Evolutionary conservation across 2,797 vertebrate species (phyloP).

Genomic region (Falco naumanni): DNA sequence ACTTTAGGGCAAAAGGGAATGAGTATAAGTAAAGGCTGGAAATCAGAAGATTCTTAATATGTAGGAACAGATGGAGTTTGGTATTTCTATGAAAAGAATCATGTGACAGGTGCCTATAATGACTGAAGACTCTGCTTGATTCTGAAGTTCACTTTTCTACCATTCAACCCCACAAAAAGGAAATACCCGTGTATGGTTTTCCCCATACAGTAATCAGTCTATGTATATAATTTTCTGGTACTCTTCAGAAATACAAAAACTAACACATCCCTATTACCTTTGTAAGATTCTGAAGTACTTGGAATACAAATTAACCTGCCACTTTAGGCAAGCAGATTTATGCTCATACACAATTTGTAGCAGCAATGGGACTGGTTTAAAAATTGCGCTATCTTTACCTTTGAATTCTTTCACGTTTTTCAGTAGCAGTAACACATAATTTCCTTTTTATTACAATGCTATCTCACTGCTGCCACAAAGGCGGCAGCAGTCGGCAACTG

Average conservation of each 20-base stretch:
- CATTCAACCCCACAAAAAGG: not conserved
- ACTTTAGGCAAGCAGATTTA: not conserved
- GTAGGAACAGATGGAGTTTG: not conserved
- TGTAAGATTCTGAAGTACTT: not conserved
- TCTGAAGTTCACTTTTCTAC: not conserved
- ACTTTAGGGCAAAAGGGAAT: not conserved
- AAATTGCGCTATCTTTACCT: not conserved
- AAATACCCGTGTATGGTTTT: not conserved
- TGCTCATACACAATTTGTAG: not conserved
- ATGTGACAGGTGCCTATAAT: not conserved
- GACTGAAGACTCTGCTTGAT: not conserved
- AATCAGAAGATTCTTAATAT: not conserved
- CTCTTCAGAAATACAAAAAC: not conserved
- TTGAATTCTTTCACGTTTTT: constrained; percentile 15
- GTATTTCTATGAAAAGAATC: not conserved
- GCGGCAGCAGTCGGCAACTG: constrained; percentile 37
- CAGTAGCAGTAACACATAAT: not conserved
- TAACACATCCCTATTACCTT: not conserved
- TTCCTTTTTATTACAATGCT: not conserved
- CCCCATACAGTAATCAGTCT: not conserved
- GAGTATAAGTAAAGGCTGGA: not conserved
- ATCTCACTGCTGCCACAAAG: constrained; percentile 24
- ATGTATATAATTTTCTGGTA: not conserved
- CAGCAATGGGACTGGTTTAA: not conserved
- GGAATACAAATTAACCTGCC: not conserved